phyloP scores from a whole-genome alignment of 1,140 invertebrate species.

The Lepidurus apus region DNA sequence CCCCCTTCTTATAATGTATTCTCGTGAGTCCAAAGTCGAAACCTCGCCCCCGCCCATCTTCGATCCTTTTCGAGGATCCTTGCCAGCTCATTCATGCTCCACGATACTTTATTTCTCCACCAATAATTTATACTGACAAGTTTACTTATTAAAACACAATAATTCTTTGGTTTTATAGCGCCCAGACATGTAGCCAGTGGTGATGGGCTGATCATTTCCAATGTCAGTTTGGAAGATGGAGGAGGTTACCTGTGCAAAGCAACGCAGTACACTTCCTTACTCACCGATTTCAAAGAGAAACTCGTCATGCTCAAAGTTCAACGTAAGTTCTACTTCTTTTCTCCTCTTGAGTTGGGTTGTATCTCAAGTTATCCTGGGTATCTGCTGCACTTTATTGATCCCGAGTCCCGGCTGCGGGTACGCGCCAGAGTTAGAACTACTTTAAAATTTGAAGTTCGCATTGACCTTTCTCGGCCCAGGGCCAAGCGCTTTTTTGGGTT shows the following conservation, averaged over 20 bases:
- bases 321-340: conserved; percentile 46
- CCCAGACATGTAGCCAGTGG: conserved; percentile 45
- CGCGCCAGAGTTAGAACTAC: not conserved
- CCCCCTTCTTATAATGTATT: not conserved
- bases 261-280: conserved; percentile 48
- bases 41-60: not conserved
- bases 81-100: not conserved
- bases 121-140: not conserved
- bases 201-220: conserved; percentile 50
- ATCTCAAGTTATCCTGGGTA: not conserved
- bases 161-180: conserved; percentile 37
- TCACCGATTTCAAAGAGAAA: conserved; percentile 47
- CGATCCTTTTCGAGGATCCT: not conserved
- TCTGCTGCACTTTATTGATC: conserved; percentile 1
- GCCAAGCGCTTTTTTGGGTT: not conserved
- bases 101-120: not conserved
- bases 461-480: not conserved
- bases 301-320: conserved; percentile 51
- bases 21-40: not conserved
- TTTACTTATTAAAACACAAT: not conserved
- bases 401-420: not conserved
- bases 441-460: not conserved
- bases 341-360: not conserved
- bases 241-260: conserved; percentile 53
- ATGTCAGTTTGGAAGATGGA: conserved; percentile 49